Percentiles rank a stretch among this genome's conserved stretches.
These are phyloP conservation scores for Leptothorax acervorum DNA, from an alignment of 2,888 invertebrate genomes.

Conservation along the genomic window DNA sequence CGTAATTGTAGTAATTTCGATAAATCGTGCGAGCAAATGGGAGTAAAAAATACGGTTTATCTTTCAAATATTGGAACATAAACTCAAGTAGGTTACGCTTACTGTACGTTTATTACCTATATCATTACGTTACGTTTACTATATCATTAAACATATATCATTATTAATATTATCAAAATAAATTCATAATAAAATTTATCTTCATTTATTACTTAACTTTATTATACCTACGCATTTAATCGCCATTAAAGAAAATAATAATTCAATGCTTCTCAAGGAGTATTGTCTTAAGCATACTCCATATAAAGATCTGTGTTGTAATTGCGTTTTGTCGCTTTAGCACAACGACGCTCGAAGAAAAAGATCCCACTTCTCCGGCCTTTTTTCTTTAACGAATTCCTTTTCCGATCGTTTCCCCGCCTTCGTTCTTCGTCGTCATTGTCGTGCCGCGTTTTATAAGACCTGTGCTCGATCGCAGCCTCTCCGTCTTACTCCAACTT, in stretches of 20 bases:
- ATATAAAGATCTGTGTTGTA: conserved; percentile 58
- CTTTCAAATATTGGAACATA: background rate
- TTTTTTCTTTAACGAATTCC: conserved; percentile 83
- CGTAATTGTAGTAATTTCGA: background rate
- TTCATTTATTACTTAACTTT: background rate
- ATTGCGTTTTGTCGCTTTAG: conserved; percentile 77
- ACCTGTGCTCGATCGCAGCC: conserved; percentile 60
- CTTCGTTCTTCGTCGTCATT: conserved; percentile 55
- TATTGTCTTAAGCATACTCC: conserved; percentile 4
- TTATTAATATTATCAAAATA: background rate
- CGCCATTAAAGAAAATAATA: conserved; percentile 1
- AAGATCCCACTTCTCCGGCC: conserved; percentile 78
- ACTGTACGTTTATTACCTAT: background rate
- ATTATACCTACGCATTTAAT: background rate
- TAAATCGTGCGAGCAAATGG: conserved; percentile 18
- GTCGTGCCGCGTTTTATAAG: conserved; percentile 60
- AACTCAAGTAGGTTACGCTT: background rate
- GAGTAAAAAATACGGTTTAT: background rate
- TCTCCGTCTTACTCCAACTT: conserved; percentile 47
- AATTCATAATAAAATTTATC: conserved; percentile 9
- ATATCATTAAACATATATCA: background rate
- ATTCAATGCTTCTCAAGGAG: conserved; percentile 12
- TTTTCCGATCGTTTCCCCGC: conserved; percentile 76
- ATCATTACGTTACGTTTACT: background rate
- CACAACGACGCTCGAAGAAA: conserved; percentile 76